These are phyloP conservation scores for Hippocampus kuda DNA, from an alignment of 2,797 vertebrate species.

Conservation along the genomic window DNA sequence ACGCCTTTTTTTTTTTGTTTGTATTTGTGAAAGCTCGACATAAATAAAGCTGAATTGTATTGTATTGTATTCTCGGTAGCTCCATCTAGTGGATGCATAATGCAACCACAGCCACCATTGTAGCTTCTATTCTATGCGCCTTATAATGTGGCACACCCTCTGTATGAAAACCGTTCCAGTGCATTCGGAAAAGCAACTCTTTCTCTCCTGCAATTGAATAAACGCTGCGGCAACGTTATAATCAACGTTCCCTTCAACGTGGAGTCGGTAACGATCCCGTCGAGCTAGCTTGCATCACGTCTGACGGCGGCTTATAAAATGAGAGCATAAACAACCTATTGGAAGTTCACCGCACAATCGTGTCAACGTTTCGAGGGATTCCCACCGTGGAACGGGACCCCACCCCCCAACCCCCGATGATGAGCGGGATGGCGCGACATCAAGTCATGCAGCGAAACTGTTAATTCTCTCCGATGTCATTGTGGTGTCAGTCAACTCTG, in stretches of 20 bases:
- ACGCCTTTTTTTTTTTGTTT: no score
- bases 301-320: constrained; percentile 12
- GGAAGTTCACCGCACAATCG: constrained; percentile 6
- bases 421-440: constrained; percentile 24
- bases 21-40: no score
- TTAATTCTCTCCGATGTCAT: constrained; percentile 41
- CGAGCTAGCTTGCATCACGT: neutral
- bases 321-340: constrained; percentile 19
- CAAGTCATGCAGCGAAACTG: constrained; percentile 24
- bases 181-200: neutral
- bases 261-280: constrained; percentile 15
- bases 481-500: constrained; percentile 49
- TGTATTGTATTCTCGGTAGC: no score
- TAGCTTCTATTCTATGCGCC: no score
- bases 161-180: no score
- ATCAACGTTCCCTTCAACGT: constrained; percentile 54
- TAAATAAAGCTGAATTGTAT: no score
- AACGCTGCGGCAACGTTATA: constrained; percentile 22
- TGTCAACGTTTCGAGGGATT: constrained; percentile 25
- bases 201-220: constrained; percentile 39
- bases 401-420: neutral
- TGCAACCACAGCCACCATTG: no score
- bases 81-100: no score
- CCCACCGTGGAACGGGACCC: constrained; percentile 28
- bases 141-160: no score